Base-by-base conservation (phyloP, 1,140 invertebrate genomes). In the Ditylenchus dipsaci region DNA sequence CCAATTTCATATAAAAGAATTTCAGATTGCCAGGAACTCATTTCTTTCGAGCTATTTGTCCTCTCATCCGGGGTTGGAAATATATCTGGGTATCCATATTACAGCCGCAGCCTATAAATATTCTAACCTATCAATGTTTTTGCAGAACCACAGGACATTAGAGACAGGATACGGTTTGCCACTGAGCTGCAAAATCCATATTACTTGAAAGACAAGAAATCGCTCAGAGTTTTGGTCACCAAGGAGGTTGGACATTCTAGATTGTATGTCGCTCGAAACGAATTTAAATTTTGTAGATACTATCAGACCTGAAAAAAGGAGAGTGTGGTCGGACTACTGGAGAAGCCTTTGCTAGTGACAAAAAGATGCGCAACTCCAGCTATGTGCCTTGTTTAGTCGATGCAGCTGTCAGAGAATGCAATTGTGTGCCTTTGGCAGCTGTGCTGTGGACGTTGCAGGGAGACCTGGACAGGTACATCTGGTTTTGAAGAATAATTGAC, bases 371-470 rank as follows among this genome's bases (percentile, higher is more conserved):
- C 29, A 61, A 30, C 27, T 61, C 59, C 13, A 61, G 5, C 8
- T 30, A 33, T 33, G 38, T 43, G n/a, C 13, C 59, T n/a, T 61
- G 59, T 61, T 29, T 61, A 21, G 29, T 61, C 3, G 59, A 61
- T 30, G 59, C 59, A 61, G 29, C 29, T 33, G 38, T 61, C 13
- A 30, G 38, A 19, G 19, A 26, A 23, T 74, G 72, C 27, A 17
- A 49, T 15, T 74, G 72, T 47, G 72, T 74, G 23, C 72, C 72
- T 49, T 69, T 74, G 65, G 38, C 45, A 17, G 58, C 75, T 23
- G 72, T 74, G 15, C 53, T 76, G 15, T 74, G 72, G 72, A 63
- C 62, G 9, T 33, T 76, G 17, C 72, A 72, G 33, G 75, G 75
- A 30, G 72, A 76, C 19, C 63, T 74, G 21, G 57, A 53, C 33